Evolutionary conservation across 2,797 vertebrate genomes (phyloP).

Genomic region (Loris lydekkerianus): DNA sequence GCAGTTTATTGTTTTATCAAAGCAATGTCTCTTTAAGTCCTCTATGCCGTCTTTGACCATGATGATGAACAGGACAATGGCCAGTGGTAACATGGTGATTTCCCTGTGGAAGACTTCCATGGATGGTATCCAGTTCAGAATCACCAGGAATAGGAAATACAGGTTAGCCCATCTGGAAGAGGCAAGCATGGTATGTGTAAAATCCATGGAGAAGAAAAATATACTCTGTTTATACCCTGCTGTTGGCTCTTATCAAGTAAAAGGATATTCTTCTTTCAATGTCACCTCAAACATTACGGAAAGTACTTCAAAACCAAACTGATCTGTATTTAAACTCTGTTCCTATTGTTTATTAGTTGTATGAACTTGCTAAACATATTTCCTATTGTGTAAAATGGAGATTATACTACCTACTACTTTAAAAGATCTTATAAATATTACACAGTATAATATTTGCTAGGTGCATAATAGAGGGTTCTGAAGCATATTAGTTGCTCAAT

Average conservation of each 20-base stretch:
- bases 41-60: slow-evolving; percentile 89
- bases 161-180: slow-evolving; percentile 88
- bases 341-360: background rate
- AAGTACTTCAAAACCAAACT: background rate
- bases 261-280: background rate
- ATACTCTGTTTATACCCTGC: background rate
- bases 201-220: background rate
- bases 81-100: slow-evolving; percentile 88
- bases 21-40: slow-evolving; percentile 87
- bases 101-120: slow-evolving; percentile 89
- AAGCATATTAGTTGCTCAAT: background rate
- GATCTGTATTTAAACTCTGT: background rate
- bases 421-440: background rate
- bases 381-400: background rate
- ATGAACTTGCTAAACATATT: background rate
- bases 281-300: background rate
- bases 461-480: background rate
- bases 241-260: background rate
- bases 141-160: slow-evolving; percentile 88
- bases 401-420: background rate
- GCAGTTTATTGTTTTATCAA: slow-evolving; percentile 87
- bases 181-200: background rate
- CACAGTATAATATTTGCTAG: background rate
- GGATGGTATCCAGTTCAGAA: slow-evolving; percentile 89
- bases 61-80: slow-evolving; percentile 85